A percentile compares a stretch with the other conserved stretches of the same genome.
These are phyloP conservation scores for Ochotona princeps DNA, from an alignment of 2,113 vertebrate species.

Conservation along the genomic window DNA sequence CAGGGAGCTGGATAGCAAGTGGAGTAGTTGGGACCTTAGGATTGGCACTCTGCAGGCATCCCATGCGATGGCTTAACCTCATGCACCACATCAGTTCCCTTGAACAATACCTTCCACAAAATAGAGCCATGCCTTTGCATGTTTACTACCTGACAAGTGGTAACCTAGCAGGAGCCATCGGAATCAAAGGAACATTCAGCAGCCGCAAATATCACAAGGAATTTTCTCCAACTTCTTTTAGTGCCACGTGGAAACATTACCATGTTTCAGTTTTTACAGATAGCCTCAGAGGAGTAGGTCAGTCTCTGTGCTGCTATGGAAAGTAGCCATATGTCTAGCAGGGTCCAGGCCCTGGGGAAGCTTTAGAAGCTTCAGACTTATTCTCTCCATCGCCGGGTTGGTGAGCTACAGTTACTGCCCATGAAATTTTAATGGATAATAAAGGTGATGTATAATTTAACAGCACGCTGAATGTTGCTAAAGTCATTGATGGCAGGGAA, in stretches of 20 bases:
- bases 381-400: background rate
- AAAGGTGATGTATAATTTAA: slow-evolving; percentile 12
- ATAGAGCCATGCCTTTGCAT: background rate
- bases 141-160: background rate
- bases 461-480: background rate
- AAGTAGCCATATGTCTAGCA: background rate
- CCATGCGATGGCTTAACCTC: no score
- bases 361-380: background rate
- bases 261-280: background rate
- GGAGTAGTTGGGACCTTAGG: no score
- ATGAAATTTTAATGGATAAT: background rate
- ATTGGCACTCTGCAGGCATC: no score
- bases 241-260: background rate
- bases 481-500: background rate
- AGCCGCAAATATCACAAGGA: background rate
- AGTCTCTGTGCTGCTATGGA: background rate
- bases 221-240: background rate
- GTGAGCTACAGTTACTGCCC: background rate
- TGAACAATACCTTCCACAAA: slow-evolving; percentile 12
- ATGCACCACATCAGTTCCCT: no score
- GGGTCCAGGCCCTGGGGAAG: background rate
- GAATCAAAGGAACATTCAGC: background rate
- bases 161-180: background rate
- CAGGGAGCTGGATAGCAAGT: no score
- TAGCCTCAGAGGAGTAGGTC: background rate